Conservation (phyloP, 2,113 vertebrate genomes). For the Cryptotis parvus region DNA sequence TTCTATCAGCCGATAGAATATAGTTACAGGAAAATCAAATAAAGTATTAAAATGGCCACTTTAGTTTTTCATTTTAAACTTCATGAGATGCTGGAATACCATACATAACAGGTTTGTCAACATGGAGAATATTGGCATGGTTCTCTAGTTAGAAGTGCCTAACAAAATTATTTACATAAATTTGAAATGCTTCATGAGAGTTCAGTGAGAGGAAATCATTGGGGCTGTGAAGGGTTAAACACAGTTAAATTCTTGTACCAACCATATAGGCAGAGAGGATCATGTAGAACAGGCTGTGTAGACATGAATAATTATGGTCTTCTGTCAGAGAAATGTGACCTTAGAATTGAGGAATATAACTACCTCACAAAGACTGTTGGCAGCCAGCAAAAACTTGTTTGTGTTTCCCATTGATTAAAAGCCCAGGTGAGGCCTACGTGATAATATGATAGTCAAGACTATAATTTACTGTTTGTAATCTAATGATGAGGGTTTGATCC, state of each 20-base stretch:
- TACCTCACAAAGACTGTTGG: neutral
- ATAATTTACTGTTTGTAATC: too few species aligned
- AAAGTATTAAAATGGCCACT: neutral
- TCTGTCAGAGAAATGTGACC: neutral
- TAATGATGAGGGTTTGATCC: too few species aligned
- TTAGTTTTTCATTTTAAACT: neutral
- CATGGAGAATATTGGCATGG: neutral
- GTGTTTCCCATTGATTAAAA: neutral
- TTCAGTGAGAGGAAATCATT: neutral
- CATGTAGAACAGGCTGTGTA: neutral
- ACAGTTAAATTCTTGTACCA: neutral
- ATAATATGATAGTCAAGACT: too few species aligned
- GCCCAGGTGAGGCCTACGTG: too few species aligned
- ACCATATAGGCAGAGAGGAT: neutral
- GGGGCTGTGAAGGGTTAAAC: too few species aligned
- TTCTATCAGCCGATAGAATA: neutral
- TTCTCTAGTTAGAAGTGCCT: neutral
- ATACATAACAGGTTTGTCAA: neutral
- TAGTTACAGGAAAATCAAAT: neutral
- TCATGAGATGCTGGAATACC: neutral
- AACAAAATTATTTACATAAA: neutral
- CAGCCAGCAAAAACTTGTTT: neutral
- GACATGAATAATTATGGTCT: neutral
- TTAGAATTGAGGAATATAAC: neutral
- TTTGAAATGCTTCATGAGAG: neutral